These are phyloP conservation scores for Cecropterus lyciades DNA, from an alignment of 1,140 invertebrate species.

Conservation along the genomic window DNA sequence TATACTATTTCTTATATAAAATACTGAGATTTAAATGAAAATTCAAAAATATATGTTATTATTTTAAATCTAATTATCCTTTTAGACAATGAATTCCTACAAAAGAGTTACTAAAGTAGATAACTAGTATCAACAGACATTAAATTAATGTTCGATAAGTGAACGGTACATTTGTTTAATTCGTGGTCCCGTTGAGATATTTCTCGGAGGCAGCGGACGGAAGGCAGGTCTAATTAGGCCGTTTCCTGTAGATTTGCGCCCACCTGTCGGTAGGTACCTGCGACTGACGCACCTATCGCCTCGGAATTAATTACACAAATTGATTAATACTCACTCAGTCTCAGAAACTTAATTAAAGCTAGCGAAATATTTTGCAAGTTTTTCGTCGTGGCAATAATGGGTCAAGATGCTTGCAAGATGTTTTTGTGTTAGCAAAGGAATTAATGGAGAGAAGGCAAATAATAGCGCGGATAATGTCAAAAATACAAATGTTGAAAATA, in stretches of 20 bases:
- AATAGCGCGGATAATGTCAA: too few species aligned
- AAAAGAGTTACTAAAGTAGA: too few species aligned
- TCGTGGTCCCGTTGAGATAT: constrained; percentile 54
- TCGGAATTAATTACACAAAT: constrained; percentile 74
- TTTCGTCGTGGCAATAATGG: constrained; percentile 18
- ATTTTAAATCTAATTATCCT: too few species aligned
- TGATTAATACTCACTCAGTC: constrained; percentile 66
- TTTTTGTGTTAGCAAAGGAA: neutral
- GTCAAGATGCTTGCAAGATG: neutral
- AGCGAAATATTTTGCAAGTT: constrained; percentile 54
- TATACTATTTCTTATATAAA: too few species aligned
- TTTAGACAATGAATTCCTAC: too few species aligned
- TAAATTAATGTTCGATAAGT: constrained; percentile 28
- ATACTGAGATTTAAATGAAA: too few species aligned
- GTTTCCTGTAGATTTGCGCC: constrained; percentile 79
- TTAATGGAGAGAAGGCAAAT: too few species aligned
- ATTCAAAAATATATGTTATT: too few species aligned
- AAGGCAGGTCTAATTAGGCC: constrained; percentile 68
- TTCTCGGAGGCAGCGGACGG: constrained; percentile 50
- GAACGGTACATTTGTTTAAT: constrained; percentile 65
- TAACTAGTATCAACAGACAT: neutral
- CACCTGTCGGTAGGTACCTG: constrained; percentile 76
- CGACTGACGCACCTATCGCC: constrained; percentile 67
- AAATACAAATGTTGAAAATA: too few species aligned
- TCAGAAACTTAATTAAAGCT: constrained; percentile 38